Conservation (phyloP, 2,113 vertebrate species). For the Nesogale talazaci region DNA sequence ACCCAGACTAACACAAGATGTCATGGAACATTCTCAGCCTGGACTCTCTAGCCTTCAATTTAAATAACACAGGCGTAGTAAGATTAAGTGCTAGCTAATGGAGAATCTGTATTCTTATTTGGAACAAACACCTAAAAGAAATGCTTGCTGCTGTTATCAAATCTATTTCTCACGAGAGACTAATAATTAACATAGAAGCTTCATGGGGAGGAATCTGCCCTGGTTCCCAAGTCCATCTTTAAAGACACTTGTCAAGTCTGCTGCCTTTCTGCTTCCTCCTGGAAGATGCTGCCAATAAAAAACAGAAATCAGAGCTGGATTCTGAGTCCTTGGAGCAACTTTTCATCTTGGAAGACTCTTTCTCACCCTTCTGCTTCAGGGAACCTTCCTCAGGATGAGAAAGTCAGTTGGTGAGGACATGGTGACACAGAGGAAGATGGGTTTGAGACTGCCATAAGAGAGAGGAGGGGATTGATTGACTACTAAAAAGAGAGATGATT, state of each 20-base stretch:
- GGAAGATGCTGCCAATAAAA: background rate
- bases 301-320: background rate
- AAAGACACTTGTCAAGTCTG: background rate
- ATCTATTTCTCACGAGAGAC: conserved; percentile 2
- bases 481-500: background rate
- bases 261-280: too few relatives aligned
- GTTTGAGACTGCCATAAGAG: background rate
- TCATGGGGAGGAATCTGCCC: background rate
- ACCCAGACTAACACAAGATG: too few relatives aligned
- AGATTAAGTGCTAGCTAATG: background rate
- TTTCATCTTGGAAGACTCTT: background rate
- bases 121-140: conserved; percentile 23
- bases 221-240: background rate
- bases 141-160: background rate
- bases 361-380: background rate
- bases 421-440: background rate
- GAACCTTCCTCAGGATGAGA: background rate
- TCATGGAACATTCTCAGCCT: background rate
- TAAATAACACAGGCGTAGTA: background rate
- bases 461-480: background rate
- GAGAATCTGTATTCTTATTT: conserved; percentile 18
- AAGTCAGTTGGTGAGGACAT: background rate
- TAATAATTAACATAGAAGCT: background rate
- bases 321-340: background rate
- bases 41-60: background rate